These are phyloP conservation scores for Physella acuta DNA, from an alignment of 1,140 invertebrate species.

Conservation along the genomic window DNA sequence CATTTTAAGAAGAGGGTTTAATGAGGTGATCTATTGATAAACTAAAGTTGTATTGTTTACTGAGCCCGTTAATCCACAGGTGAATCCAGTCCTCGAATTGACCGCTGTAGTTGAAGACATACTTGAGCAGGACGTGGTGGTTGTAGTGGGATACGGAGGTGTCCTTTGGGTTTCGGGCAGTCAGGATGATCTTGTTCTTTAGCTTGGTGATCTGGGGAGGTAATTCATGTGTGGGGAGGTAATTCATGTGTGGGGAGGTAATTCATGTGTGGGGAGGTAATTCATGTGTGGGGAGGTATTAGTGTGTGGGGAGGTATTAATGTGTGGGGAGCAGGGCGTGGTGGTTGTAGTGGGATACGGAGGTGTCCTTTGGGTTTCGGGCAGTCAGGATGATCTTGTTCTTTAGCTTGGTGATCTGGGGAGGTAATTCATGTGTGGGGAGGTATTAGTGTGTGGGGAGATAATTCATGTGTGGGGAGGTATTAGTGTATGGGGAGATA, in stretches of 20 bases:
- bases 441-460: not conserved
- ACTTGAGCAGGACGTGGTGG: slow-evolving; percentile 28
- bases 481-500: too few relatives aligned
- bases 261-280: too few relatives aligned
- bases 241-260: too few relatives aligned
- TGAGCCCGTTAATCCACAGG: slow-evolving; percentile 38
- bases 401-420: not conserved
- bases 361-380: slow-evolving; percentile 43
- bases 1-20: too few relatives aligned
- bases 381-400: slow-evolving; percentile 16
- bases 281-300: too few relatives aligned
- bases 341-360: too few relatives aligned
- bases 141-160: slow-evolving; percentile 42
- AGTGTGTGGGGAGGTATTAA: too few relatives aligned
- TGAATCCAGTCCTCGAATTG: slow-evolving; percentile 38
- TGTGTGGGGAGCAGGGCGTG: too few relatives aligned
- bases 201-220: not conserved
- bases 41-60: too few relatives aligned
- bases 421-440: too few relatives aligned
- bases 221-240: too few relatives aligned
- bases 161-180: slow-evolving; percentile 40
- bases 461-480: not conserved
- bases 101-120: slow-evolving; percentile 39
- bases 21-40: too few relatives aligned
- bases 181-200: slow-evolving; percentile 13